Conservation (phyloP, 2,113 vertebrate species). For the Oceanites oceanicus region DNA sequence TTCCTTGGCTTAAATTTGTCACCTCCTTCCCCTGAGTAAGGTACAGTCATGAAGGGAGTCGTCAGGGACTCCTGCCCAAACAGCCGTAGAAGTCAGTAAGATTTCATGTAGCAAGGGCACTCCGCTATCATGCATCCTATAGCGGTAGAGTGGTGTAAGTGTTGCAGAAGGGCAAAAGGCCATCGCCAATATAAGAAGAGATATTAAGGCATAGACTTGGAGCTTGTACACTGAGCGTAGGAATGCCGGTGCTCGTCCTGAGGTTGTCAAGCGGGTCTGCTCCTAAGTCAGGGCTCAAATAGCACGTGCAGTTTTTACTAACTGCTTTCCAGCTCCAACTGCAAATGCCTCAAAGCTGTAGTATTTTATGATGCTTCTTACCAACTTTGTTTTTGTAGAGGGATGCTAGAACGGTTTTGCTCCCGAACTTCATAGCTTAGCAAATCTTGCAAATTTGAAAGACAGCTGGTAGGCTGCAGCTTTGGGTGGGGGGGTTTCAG, state of each 20-base stretch:
- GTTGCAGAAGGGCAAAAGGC: background rate
- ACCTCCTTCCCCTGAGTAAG: background rate
- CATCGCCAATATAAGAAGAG: background rate
- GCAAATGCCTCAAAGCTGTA: background rate
- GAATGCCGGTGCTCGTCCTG: background rate
- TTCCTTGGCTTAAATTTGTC: background rate
- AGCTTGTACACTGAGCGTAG: background rate
- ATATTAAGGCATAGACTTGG: background rate
- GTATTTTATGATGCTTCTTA: background rate
- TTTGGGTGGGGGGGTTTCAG: background rate
- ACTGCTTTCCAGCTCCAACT: background rate
- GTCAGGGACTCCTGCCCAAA: background rate
- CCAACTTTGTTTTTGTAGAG: background rate
- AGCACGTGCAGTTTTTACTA: background rate
- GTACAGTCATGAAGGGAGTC: background rate
- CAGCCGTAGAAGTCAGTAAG: background rate
- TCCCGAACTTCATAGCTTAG: background rate
- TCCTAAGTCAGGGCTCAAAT: background rate
- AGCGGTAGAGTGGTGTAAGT: background rate
- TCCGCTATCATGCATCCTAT: rapidly evolving
- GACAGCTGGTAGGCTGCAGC: background rate
- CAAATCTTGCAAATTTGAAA: background rate
- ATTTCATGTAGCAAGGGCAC: background rate
- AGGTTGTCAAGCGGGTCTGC: background rate
- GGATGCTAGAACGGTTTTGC: background rate